Evolutionary conservation across 2,113 vertebrate species (phyloP).

Genomic region (Natator depressus): DNA sequence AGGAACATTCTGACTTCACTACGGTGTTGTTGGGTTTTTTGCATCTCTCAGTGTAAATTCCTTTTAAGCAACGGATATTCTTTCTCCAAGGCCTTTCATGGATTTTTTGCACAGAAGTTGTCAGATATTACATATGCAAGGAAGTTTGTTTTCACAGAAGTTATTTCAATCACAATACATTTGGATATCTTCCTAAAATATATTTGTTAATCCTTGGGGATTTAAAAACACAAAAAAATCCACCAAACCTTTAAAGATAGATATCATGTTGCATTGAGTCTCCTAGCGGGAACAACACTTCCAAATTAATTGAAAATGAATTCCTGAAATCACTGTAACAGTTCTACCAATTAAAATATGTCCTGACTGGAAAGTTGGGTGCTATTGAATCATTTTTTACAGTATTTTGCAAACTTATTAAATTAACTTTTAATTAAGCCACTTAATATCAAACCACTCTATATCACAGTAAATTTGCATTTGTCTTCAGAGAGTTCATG

Average conservation of each 20-base stretch:
- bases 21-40: background rate
- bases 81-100: constrained; percentile 26
- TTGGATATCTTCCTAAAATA: constrained; percentile 18
- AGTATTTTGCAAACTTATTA: constrained; percentile 12
- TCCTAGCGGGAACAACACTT: background rate
- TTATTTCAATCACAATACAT: constrained; percentile 29
- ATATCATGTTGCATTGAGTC: constrained; percentile 30
- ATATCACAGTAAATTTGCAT: too few relatives aligned
- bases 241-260: constrained; percentile 43
- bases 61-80: background rate
- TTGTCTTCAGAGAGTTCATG: constrained; percentile 45
- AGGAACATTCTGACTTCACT: background rate
- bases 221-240: constrained; percentile 13
- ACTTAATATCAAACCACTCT: constrained; percentile 33
- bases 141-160: background rate
- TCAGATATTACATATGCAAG: background rate
- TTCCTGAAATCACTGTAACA: constrained; percentile 17
- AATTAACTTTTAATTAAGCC: constrained; percentile 58
- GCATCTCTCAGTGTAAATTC: background rate
- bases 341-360: constrained; percentile 27
- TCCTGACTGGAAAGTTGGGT: constrained; percentile 36
- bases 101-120: constrained; percentile 6
- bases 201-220: constrained; percentile 23
- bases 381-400: constrained; percentile 6
- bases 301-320: constrained; percentile 40